These are phyloP conservation scores for Parus major DNA, from an alignment of 2,113 vertebrate species.

Conservation along the genomic window DNA sequence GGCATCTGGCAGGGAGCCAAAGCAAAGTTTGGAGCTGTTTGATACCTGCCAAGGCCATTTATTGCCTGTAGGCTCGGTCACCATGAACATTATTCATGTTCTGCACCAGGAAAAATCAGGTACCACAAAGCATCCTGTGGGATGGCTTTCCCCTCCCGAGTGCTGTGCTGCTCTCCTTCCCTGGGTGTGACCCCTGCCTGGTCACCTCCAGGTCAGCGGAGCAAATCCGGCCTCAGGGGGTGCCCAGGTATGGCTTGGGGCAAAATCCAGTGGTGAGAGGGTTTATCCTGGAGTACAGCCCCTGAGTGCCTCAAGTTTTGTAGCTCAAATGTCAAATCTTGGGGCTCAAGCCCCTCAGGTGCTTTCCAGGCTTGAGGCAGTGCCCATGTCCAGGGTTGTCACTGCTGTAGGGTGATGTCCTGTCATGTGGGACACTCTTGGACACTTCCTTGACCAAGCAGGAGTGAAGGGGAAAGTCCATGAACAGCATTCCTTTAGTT, in stretches of 20 bases:
- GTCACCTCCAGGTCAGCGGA: fast-evolving
- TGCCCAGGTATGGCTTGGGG: background rate
- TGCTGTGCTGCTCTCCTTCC: background rate
- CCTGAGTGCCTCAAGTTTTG: fast-evolving
- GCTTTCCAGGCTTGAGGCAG: background rate
- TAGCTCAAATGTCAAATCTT: background rate
- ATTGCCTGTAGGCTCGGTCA: conserved; percentile 30
- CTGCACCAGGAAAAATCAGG: background rate
- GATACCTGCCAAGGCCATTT: conserved; percentile 52
- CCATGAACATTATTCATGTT: conserved; percentile 8
- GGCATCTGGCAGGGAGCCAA: conserved; percentile 16
- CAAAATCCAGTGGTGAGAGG: fast-evolving
- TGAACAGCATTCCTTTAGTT: background rate
- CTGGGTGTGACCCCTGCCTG: background rate
- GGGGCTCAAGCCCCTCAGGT: background rate
- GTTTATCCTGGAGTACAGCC: background rate
- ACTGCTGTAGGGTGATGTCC: background rate
- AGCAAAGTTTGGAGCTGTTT: conserved; percentile 41
- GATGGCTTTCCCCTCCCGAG: background rate
- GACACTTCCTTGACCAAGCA: background rate
- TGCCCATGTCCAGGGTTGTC: fast-evolving
- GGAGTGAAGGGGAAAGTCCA: background rate
- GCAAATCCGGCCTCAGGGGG: background rate
- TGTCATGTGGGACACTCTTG: background rate
- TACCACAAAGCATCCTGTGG: background rate